Evolutionary conservation across 2,113 vertebrate genomes (phyloP), one percentile per base, ranked within the genome.

Genomic region (Heterochromis multidens): DNA sequence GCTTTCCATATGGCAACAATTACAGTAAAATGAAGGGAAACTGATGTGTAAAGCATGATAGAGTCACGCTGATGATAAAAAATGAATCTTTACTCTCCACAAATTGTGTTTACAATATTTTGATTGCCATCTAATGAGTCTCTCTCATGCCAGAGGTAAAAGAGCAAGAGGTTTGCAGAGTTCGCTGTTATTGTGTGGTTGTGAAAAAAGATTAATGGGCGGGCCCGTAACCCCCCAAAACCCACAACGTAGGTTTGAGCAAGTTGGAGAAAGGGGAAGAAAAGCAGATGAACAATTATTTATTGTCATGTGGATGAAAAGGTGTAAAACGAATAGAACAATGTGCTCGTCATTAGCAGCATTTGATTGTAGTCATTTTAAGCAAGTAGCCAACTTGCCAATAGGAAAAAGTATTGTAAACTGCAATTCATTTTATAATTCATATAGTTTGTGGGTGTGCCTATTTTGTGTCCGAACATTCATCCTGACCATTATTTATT

Each of bases 61-160:
- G 23, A 67, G 31, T 52, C 79, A 59, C 37, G 77, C 14, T 84
- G 59, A 92, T 62, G 60, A 77, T 84, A 49, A 80, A 87, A 81
- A 90, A 91, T 23, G 79, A 77, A 80, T 83, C 77, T 46, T 25
- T 52, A 37, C 43, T 80, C 6, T 29, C 77, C 91, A 43, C 77
- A 82, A 80, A 83, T 78, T 82, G 60, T 81, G 81, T 90, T 90
- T 87, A 85, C 35, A 83, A 83, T 70, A 85, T 81, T 88, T 40
- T 70, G 80, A 89, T 86, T 56, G 58, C 79, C 60, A 72, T 81
- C 79, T 84, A 85, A 90, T 83, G 89, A 87, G 67, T 31, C 25
- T 57, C 72, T 85, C 70, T 86, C 46, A 4, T 79, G 78, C 56
- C 29, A 86, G 60, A 85, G 49, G 23, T 40, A 4, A 78, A 79